These are phyloP conservation scores for Pipa parva DNA, from an alignment of 2,113 vertebrate genomes.

Conservation along the genomic window DNA sequence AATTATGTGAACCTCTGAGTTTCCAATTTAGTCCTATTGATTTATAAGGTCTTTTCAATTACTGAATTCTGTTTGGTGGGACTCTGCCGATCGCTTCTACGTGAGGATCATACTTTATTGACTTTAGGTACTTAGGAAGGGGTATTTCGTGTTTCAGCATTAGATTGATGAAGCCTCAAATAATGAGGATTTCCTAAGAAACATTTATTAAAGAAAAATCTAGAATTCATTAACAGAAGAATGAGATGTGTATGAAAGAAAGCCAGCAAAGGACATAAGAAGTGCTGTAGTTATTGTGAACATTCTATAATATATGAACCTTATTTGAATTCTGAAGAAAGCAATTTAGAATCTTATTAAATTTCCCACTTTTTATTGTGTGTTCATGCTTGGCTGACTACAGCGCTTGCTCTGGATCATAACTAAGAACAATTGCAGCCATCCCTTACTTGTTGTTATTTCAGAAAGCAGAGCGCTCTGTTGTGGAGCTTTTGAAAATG, in stretches of 20 bases:
- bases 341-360: conserved; percentile 57
- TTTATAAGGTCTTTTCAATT: conserved; percentile 60
- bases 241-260: conserved; percentile 22
- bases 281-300: conserved; percentile 25
- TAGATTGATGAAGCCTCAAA: conserved; percentile 42
- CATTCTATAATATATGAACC: conserved; percentile 49
- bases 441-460: conserved; percentile 32
- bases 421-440: conserved; percentile 42
- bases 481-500: conserved; percentile 2
- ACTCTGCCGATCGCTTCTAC: conserved; percentile 8
- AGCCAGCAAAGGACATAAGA: conserved; percentile 25
- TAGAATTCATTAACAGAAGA: conserved; percentile 47
- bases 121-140: conserved; percentile 39
- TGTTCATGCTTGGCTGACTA: conserved; percentile 43
- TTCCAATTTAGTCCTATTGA: conserved; percentile 58
- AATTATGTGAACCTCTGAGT: conserved; percentile 43
- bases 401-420: conserved; percentile 46
- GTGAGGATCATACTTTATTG: conserved; percentile 48
- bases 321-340: conserved; percentile 50
- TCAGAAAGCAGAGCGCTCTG: conserved; percentile 1
- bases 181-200: conserved; percentile 46
- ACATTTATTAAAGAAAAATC: conserved; percentile 50
- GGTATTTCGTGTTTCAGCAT: conserved; percentile 19
- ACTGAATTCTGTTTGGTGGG: conserved; percentile 50
- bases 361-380: conserved; percentile 47